Percentiles rank a stretch among this genome's conserved stretches.
Evolutionary conservation across 2,113 vertebrate genomes (phyloP).

Genomic region (Ellobius talpinus): DNA sequence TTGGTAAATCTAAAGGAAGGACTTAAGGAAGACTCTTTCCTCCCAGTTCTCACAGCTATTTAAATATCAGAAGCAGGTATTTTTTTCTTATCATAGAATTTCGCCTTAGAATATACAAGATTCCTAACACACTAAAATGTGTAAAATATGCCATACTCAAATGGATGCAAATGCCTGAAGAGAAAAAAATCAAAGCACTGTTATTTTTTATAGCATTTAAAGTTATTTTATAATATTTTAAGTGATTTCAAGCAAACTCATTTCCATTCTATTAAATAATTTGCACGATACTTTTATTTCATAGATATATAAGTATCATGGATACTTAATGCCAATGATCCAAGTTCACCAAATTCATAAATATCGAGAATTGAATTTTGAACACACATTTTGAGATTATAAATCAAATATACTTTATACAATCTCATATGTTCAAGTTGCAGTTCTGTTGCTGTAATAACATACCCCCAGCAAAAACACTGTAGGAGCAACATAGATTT

Average conservation of each 20-base stretch:
- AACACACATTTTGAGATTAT: background rate
- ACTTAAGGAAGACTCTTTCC: background rate
- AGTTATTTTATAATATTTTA: background rate
- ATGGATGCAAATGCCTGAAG: background rate
- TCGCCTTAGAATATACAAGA: background rate
- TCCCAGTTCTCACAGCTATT: background rate
- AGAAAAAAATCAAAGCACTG: background rate
- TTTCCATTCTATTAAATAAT: background rate
- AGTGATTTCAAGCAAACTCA: background rate
- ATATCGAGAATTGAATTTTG: background rate
- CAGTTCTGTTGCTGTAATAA: background rate
- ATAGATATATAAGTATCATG: background rate
- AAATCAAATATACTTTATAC: background rate
- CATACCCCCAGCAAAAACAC: background rate
- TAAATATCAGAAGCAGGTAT: background rate
- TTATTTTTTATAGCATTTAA: background rate
- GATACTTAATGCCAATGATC: background rate
- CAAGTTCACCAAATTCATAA: background rate
- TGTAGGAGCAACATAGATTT: background rate
- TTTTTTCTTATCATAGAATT: background rate
- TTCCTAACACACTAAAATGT: background rate
- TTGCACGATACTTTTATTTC: background rate
- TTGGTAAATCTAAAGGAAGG: background rate
- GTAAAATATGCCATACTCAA: background rate
- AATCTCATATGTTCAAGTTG: background rate